Evolutionary conservation across 2,888 invertebrate genomes (phyloP).

Genomic region (Noctua janthe): DNA sequence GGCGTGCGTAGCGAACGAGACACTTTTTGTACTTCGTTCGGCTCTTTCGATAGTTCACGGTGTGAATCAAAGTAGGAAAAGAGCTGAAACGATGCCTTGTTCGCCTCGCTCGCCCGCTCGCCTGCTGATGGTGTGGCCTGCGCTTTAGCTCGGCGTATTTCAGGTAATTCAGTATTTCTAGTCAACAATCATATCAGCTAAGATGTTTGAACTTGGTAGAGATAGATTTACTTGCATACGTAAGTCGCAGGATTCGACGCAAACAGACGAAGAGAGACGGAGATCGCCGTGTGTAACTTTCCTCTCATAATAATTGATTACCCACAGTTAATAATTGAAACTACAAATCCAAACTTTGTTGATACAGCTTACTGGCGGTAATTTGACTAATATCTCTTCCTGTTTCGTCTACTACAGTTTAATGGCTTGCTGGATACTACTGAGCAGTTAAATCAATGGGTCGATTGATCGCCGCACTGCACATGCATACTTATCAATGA

Average conservation of each 20-base stretch:
- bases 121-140: no score
- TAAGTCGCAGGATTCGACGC: neutral
- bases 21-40: no score
- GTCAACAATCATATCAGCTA: neutral
- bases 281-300: no score
- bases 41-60: no score
- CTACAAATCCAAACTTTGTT: neutral
- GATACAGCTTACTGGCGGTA: constrained; percentile 10
- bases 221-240: neutral
- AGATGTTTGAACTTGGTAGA: neutral
- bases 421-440: constrained; percentile 53
- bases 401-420: constrained; percentile 42
- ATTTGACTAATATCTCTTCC: constrained; percentile 41
- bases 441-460: constrained; percentile 57
- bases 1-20: no score
- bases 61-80: no score
- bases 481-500: constrained; percentile 50
- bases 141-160: neutral
- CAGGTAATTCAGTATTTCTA: neutral
- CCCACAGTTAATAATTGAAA: neutral
- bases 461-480: constrained; percentile 56
- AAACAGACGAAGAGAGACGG: no score
- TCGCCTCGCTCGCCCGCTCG: no score
- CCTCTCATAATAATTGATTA: neutral
- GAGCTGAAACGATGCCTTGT: no score